These are phyloP conservation scores for Cebidichthys violaceus DNA, from an alignment of 2,113 vertebrate genomes.

Conservation along the genomic window DNA sequence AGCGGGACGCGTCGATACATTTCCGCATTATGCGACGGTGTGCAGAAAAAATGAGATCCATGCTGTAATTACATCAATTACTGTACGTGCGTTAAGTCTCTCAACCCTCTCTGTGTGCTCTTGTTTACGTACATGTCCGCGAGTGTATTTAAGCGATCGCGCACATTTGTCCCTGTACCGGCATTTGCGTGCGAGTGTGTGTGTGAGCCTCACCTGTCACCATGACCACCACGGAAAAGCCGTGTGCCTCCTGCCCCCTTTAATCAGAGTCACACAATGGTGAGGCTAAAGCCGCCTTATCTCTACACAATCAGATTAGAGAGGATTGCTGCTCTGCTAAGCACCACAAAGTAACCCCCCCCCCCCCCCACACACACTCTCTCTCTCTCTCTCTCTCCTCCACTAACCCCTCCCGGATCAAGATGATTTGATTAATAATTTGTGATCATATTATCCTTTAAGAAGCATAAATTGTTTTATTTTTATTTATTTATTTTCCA, in stretches of 20 bases:
- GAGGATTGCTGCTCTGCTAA: constrained; percentile 82
- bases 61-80: constrained; percentile 12
- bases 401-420: constrained; percentile 66
- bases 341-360: constrained; percentile 76
- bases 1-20: no score
- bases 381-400: no score
- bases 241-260: constrained; percentile 69
- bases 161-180: constrained; percentile 29
- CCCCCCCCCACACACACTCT: background rate
- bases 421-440: constrained; percentile 88
- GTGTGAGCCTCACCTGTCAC: constrained; percentile 57
- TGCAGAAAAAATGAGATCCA: background rate
- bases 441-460: constrained; percentile 85
- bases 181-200: constrained; percentile 10
- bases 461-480: constrained; percentile 85
- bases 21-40: background rate
- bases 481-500: constrained; percentile 81
- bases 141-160: background rate
- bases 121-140: constrained; percentile 5
- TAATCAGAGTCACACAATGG: constrained; percentile 81
- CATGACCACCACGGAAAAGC: constrained; percentile 59
- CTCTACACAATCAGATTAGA: constrained; percentile 87
- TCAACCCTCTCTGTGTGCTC: constrained; percentile 25
- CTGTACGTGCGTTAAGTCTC: constrained; percentile 12
- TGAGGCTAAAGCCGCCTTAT: constrained; percentile 83